Conservation (phyloP, 2,797 vertebrate species). For the Selene dorsalis region DNA sequence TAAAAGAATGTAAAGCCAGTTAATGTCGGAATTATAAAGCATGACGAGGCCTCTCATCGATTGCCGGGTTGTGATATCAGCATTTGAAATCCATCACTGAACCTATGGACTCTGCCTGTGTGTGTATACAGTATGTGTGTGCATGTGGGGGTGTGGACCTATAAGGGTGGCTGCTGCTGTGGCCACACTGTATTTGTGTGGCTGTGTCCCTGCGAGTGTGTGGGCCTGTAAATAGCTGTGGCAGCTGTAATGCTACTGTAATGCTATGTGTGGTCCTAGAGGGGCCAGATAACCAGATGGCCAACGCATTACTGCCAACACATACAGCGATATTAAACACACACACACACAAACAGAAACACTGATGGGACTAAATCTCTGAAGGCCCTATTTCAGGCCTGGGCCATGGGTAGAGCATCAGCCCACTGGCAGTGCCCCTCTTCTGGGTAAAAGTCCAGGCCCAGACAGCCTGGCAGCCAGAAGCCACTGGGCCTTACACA, state of each 20-base stretch:
- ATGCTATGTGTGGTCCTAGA: slow-evolving; percentile 75
- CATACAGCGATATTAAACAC: slow-evolving; percentile 65
- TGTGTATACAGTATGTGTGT: not conserved
- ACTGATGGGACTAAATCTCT: slow-evolving; percentile 72
- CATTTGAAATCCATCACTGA: not conserved
- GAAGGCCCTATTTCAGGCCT: slow-evolving; percentile 71
- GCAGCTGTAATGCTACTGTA: slow-evolving; percentile 69
- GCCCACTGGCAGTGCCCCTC: slow-evolving; percentile 73
- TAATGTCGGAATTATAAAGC: not conserved
- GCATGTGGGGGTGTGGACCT: slow-evolving; percentile 15
- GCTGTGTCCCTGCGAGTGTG: slow-evolving; percentile 48
- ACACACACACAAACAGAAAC: slow-evolving; percentile 32
- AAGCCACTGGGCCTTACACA: slow-evolving; percentile 63
- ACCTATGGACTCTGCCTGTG: not conserved
- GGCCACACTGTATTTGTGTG: slow-evolving; percentile 52
- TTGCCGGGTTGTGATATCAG: not conserved
- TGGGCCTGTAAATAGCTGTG: slow-evolving; percentile 78
- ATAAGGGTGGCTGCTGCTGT: slow-evolving; percentile 38
- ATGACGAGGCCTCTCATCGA: no score
- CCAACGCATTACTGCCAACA: slow-evolving; percentile 72
- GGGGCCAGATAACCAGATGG: slow-evolving; percentile 83
- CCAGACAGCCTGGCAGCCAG: slow-evolving; percentile 70
- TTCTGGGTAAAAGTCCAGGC: slow-evolving; percentile 73
- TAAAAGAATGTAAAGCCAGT: not conserved
- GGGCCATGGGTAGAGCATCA: slow-evolving; percentile 66